Conservation (phyloP, 1,140 invertebrate species). For the Nebria ingens region DNA sequence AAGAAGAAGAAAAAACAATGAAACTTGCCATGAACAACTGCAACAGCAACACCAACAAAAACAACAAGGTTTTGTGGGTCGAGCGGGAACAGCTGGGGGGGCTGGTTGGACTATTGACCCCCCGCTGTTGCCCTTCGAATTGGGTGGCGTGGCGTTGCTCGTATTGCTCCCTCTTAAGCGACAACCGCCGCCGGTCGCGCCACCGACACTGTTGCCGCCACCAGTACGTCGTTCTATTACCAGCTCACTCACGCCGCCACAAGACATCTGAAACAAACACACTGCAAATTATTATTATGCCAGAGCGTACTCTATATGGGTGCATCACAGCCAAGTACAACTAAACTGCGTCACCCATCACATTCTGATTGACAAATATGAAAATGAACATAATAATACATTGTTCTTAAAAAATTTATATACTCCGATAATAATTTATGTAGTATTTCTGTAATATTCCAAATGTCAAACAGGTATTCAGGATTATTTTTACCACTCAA, state of each 20-base stretch:
- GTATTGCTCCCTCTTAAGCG: conserved; percentile 23
- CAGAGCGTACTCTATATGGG: not conserved
- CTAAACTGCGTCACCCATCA: too few relatives aligned
- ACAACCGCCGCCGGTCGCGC: conserved; percentile 16
- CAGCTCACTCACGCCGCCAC: conserved; percentile 32
- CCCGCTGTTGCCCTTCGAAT: conserved; percentile 19
- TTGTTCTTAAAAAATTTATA: too few relatives aligned
- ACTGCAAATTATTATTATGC: not conserved
- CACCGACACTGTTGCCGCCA: conserved; percentile 16
- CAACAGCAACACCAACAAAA: conserved; percentile 62
- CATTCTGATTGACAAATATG: too few relatives aligned
- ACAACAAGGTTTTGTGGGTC: conserved; percentile 42
- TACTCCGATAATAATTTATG: too few relatives aligned
- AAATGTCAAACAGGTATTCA: too few relatives aligned
- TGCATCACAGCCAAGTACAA: too few relatives aligned
- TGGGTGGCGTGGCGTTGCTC: conserved; percentile 25
- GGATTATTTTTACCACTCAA: too few relatives aligned
- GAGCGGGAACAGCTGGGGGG: conserved; percentile 14
- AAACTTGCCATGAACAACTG: conserved; percentile 59
- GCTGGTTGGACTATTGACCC: not conserved
- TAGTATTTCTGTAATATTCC: too few relatives aligned
- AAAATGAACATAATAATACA: too few relatives aligned
- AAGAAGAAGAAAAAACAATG: too few relatives aligned
- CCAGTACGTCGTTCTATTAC: conserved; percentile 27
- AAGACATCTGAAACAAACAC: conserved; percentile 31